These are phyloP conservation scores for Portevinia maculata DNA, from an alignment of 2,888 invertebrate species.

Conservation along the genomic window DNA sequence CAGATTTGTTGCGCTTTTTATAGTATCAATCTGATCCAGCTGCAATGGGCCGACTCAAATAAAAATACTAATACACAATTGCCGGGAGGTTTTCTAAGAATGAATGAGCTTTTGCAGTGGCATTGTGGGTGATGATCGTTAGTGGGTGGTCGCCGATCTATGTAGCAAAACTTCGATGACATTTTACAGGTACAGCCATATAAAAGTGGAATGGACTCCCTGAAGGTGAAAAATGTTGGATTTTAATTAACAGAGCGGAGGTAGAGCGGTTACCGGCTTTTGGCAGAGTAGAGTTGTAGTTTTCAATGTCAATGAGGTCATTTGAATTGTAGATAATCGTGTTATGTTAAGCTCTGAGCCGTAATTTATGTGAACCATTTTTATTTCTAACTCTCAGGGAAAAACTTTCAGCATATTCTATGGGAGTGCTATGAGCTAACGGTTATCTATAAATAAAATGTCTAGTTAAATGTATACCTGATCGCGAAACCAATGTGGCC, in stretches of 20 bases:
- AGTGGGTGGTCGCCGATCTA: conserved; percentile 55
- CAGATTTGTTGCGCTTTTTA: conserved; percentile 28
- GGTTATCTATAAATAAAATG: not conserved
- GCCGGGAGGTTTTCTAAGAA: conserved; percentile 15
- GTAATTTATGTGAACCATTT: conserved; percentile 3
- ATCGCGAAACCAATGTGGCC: not conserved
- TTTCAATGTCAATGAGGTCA: conserved; percentile 46
- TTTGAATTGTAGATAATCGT: conserved; percentile 42
- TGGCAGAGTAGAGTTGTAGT: not conserved
- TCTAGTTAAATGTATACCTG: not conserved
- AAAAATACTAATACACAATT: conserved; percentile 28
- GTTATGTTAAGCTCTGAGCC: not conserved
- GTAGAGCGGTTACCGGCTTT: conserved; percentile 20
- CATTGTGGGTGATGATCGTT: conserved; percentile 42
- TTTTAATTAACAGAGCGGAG: conserved; percentile 32
- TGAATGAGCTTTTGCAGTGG: conserved; percentile 38
- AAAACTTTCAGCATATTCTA: not conserved
- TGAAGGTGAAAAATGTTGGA: conserved; percentile 18
- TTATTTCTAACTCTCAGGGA: not conserved
- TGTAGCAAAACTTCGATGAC: conserved; percentile 35
- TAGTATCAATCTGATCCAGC: conserved; percentile 10
- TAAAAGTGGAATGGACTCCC: not conserved
- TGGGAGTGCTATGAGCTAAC: not conserved
- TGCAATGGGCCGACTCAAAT: conserved; percentile 15
- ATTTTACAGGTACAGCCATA: conserved; percentile 20